Evolutionary conservation across 2,797 vertebrate genomes (phyloP).

Genomic region (Hydrophis major): DNA sequence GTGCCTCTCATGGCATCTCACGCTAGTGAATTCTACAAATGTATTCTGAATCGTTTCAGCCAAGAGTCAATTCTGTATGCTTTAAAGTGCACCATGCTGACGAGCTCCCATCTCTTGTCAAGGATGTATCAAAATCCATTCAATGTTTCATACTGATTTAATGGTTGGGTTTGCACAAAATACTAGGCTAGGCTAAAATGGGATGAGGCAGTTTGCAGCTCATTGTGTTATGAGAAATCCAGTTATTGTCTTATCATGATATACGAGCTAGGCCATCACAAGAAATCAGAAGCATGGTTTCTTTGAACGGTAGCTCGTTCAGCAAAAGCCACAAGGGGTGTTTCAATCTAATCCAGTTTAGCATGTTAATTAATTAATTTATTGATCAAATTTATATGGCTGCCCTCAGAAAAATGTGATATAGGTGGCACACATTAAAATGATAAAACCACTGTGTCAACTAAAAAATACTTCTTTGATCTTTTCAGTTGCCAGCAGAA

Average conservation of each 20-base stretch:
- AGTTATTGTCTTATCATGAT: not conserved
- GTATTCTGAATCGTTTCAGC: not conserved
- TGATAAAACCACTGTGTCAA: not conserved
- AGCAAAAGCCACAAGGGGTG: not conserved
- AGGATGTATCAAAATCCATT: conserved; percentile 34
- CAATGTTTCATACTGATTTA: conserved; percentile 37
- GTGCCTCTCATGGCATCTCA: not conserved
- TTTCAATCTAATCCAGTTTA: not conserved
- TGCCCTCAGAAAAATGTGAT: not conserved
- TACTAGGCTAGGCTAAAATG: not conserved
- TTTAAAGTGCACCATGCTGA: conserved; percentile 27
- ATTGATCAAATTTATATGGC: not conserved
- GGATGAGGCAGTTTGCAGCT: not conserved
- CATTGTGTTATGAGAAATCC: not conserved
- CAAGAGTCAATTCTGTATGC: not conserved
- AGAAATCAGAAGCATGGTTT: not conserved
- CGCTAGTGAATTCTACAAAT: not conserved
- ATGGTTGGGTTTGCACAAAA: not conserved
- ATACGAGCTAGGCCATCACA: not conserved
- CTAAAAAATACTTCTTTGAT: too few relatives aligned
- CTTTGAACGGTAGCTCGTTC: not conserved
- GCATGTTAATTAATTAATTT: not conserved
- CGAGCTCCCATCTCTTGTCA: conserved; percentile 24
- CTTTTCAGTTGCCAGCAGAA: too few relatives aligned
- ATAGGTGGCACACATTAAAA: not conserved